Evolutionary conservation across 1,140 invertebrate species (phyloP).

Genomic region (Acromyrmex charruanus): DNA sequence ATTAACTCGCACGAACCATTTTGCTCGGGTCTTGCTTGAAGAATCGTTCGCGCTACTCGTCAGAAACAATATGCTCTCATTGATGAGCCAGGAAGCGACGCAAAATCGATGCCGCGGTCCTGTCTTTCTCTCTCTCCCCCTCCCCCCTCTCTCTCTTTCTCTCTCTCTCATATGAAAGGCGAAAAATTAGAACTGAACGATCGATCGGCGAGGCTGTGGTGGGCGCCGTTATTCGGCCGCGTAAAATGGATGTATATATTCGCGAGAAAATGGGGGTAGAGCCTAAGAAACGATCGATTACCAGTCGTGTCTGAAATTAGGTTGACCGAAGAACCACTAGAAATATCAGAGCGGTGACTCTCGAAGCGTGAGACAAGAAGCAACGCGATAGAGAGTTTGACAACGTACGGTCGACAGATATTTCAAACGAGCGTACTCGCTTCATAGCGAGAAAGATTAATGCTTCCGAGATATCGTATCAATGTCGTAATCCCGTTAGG

Average conservation of each 20-base stretch:
- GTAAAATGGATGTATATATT: slow-evolving; percentile 45
- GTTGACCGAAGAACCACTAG: slow-evolving; percentile 74
- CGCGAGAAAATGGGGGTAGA: slow-evolving; percentile 40
- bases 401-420: slow-evolving; percentile 39
- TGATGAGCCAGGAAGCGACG: slow-evolving; percentile 37
- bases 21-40: slow-evolving; percentile 37
- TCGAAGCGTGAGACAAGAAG: slow-evolving; percentile 48
- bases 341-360: slow-evolving; percentile 32
- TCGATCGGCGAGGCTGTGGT: slow-evolving; percentile 50
- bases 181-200: slow-evolving; percentile 68
- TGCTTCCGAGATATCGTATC: slow-evolving; percentile 57
- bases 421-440: slow-evolving; percentile 50
- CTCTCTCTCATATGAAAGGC: neutral
- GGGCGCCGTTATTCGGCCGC: slow-evolving; percentile 52
- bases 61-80: slow-evolving; percentile 52
- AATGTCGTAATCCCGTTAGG: slow-evolving; percentile 26
- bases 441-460: slow-evolving; percentile 30
- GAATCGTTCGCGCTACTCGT: slow-evolving; percentile 30
- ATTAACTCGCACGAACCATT: slow-evolving; percentile 77
- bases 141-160: neutral
- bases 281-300: slow-evolving; percentile 73
- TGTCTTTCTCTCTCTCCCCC: neutral
- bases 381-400: slow-evolving; percentile 60
- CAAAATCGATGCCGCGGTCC: slow-evolving; percentile 34
- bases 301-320: slow-evolving; percentile 72